Evolutionary conservation across 2,888 invertebrate genomes (phyloP).

Genomic region (Phlogophora meticulosa): DNA sequence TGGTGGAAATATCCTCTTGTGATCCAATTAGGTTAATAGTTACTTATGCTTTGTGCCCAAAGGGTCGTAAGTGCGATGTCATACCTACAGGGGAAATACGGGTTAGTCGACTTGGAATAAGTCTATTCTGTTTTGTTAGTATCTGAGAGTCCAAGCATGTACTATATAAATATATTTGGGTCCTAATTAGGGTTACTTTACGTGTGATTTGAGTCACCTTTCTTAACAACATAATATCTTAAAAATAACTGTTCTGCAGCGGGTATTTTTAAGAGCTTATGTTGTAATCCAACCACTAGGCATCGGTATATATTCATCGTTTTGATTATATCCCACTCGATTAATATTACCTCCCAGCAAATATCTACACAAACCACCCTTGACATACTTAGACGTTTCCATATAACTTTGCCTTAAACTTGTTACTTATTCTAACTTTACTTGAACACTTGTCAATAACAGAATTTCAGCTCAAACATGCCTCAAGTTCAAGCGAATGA

Average conservation of each 20-base stretch:
- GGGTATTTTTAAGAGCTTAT: no score
- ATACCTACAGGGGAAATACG: no score
- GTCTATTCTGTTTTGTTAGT: no score
- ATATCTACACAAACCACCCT: background rate
- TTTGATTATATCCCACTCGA: background rate
- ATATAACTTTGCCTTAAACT: background rate
- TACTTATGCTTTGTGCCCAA: background rate
- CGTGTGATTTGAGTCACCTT: conserved; percentile 15
- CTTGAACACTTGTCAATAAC: conserved; percentile 17
- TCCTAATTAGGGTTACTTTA: conserved; percentile 10
- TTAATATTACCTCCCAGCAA: background rate
- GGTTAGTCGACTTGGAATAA: no score
- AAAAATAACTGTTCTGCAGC: no score
- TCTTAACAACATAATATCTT: no score
- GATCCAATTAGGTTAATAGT: background rate
- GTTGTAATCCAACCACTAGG: no score
- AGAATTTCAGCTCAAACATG: conserved; percentile 9
- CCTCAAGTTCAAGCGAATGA: background rate
- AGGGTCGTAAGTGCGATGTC: background rate
- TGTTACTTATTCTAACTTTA: conserved; percentile 8
- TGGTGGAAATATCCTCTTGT: background rate
- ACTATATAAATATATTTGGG: background rate
- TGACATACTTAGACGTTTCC: background rate
- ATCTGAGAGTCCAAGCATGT: conserved; percentile 2
- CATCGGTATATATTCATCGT: no score